Evolutionary conservation across 2,888 invertebrate genomes (phyloP), one percentile per base, ranked within the genome.

Genomic region (Baccha elongata): DNA sequence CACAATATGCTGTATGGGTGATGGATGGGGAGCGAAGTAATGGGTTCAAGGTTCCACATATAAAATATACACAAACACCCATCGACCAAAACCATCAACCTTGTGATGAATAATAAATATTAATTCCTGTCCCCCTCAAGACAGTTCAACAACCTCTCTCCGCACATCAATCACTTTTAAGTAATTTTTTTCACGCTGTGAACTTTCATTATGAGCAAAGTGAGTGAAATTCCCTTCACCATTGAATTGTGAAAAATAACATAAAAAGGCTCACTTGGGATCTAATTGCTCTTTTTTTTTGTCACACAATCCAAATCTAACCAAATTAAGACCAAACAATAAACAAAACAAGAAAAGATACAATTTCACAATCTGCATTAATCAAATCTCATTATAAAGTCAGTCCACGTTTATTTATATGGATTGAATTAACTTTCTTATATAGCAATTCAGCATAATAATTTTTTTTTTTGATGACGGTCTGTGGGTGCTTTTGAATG

Each of bases 181-280:
- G 55, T 48, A 11, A 50, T 32, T 74, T 52, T 40, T 46, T 67
- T 35, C 32, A 46, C 60, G 58, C 67, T 62, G 40, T 21, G 21
- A 75, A 75, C 80, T 80, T 80, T 80, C 75, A 74, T 80, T 74
- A 44, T 40, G 3, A 13, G 1, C 13, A 13, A 10, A 26, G 3
- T 2, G 8, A 58, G 69, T 74, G 69, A 69, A 80, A 80, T 80
- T 68, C 74, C n/a, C n/a, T 52, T 67, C 52, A 29, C 23, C 78
- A 67, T 73, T 53, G 52, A 40, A 37, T 65, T 50, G 32, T 32
- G 15, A 60, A 58, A n/a, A 80, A 69, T 75, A 58, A 64, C 80
- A 80, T 80, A 80, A 80, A 60, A 68, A 74, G 58, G 44, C 80
- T 74, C 80, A 65, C 80, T 74, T 55, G 55, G 26, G 53, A 62